A percentile compares a stretch with the other conserved stretches of the same genome.
These are phyloP conservation scores for Periparus ater DNA, from an alignment of 2,797 vertebrate species.

Conservation along the genomic window DNA sequence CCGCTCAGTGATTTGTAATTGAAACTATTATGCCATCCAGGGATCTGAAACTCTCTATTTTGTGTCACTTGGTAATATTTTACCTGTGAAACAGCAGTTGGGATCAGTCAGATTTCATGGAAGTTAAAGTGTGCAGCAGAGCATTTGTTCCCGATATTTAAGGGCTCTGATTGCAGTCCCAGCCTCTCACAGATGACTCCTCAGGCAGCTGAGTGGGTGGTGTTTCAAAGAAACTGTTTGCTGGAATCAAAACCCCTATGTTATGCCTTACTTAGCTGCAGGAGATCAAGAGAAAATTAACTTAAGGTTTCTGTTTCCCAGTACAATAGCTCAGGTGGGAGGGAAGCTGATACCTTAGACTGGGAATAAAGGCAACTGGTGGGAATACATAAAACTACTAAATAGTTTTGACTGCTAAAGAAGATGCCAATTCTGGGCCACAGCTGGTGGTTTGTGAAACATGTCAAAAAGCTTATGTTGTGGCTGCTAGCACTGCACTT, in stretches of 20 bases:
- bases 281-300: not conserved
- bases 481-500: constrained; percentile 30
- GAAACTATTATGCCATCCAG: not conserved
- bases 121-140: not conserved
- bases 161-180: not conserved
- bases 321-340: not conserved
- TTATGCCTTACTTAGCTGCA: not conserved
- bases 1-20: not conserved
- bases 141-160: fast-evolving
- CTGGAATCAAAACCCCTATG: not conserved
- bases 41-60: not conserved
- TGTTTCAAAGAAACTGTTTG: not conserved
- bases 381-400: not conserved
- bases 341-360: not conserved
- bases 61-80: not conserved
- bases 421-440: constrained; percentile 11
- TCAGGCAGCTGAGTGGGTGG: not conserved
- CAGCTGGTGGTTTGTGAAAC: constrained; percentile 50
- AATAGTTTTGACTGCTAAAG: not conserved
- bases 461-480: constrained; percentile 54
- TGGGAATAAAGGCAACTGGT: not conserved
- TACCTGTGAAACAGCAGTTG: not conserved
- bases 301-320: not conserved
- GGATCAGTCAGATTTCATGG: not conserved
- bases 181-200: not conserved